Evolutionary conservation across 2,797 vertebrate genomes (phyloP).

Genomic region (Fistularia commersonii): DNA sequence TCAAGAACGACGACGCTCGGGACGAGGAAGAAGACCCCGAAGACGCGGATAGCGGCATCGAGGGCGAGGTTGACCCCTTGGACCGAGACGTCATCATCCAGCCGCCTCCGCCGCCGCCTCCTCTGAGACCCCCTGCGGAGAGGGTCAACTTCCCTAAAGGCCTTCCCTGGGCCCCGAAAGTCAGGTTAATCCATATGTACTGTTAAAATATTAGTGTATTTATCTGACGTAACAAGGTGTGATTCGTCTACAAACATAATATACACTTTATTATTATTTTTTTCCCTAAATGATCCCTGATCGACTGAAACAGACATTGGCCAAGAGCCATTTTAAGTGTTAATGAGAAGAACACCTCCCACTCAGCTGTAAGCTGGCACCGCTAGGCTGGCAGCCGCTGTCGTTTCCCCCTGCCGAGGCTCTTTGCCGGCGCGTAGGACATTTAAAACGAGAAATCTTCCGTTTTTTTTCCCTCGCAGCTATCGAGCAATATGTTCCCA

Average conservation of each 20-base stretch:
- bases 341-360: slow-evolving; percentile 8
- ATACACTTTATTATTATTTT: too few species aligned
- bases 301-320: slow-evolving; percentile 1
- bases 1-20: slow-evolving; percentile 88
- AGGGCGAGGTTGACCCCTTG: slow-evolving; percentile 88
- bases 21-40: slow-evolving; percentile 88
- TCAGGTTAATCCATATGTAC: slow-evolving; percentile 72
- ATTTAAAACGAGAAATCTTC: slow-evolving; percentile 12
- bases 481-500: slow-evolving; percentile 31
- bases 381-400: slow-evolving; percentile 15
- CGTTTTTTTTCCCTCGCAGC: not conserved
- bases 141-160: slow-evolving; percentile 90
- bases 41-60: slow-evolving; percentile 82
- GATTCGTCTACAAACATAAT: too few species aligned
- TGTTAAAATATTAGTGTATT: too few species aligned
- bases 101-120: slow-evolving; percentile 61
- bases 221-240: too few species aligned
- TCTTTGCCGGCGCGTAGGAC: not conserved
- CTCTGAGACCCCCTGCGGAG: slow-evolving; percentile 77
- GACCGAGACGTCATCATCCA: slow-evolving; percentile 85
- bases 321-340: slow-evolving; percentile 10
- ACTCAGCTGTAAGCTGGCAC: slow-evolving; percentile 8
- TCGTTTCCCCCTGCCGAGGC: slow-evolving; percentile 14
- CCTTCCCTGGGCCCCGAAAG: slow-evolving; percentile 98
- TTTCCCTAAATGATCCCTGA: not conserved